Percentiles rank a stretch among this genome's conserved stretches.
phyloP scores from a whole-genome alignment of 2,888 invertebrate species.

The Heliconius erato region DNA sequence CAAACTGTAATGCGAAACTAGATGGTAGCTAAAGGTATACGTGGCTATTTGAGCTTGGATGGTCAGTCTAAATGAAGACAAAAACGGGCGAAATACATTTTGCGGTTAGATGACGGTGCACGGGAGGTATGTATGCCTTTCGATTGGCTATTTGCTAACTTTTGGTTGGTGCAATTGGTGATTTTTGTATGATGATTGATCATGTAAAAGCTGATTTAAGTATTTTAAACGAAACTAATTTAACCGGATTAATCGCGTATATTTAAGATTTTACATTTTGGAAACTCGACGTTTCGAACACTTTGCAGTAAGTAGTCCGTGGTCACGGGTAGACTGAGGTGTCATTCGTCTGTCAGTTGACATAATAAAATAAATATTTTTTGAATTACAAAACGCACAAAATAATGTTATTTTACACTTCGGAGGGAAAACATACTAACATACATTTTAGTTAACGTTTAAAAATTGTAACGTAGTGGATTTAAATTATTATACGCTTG shows the following conservation, averaged over 20 bases:
- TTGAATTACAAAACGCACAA: not conserved
- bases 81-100: conserved; percentile 59
- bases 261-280: too few species aligned
- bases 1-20: conserved; percentile 25
- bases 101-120: conserved; percentile 50
- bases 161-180: conserved; percentile 11
- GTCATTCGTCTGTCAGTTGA: too few species aligned
- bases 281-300: too few species aligned
- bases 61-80: conserved; percentile 62
- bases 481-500: too few species aligned
- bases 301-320: too few species aligned
- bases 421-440: too few species aligned
- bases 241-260: too few species aligned
- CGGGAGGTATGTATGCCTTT: conserved; percentile 50
- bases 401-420: too few species aligned
- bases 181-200: not conserved
- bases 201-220: not conserved
- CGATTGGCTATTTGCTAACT: conserved; percentile 48
- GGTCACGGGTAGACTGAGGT: too few species aligned
- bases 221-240: too few species aligned
- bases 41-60: conserved; percentile 54
- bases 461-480: too few species aligned
- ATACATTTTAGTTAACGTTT: too few species aligned
- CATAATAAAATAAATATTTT: not conserved
- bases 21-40: conserved; percentile 31